Conservation (phyloP, 2,113 vertebrate species). For the Chionis minor region DNA sequence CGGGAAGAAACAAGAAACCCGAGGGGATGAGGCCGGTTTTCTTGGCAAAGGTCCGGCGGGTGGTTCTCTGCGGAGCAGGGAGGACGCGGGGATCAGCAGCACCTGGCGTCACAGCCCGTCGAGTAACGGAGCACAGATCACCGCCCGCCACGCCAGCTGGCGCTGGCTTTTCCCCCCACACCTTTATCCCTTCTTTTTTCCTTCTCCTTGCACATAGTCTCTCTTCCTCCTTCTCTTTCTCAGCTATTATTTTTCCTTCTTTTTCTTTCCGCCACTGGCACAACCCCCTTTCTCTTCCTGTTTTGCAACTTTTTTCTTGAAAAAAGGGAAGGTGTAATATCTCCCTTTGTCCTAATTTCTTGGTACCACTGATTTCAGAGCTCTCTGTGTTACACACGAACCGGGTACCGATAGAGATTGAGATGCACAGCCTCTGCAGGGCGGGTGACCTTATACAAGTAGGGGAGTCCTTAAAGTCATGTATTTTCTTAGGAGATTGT, state of each 20-base stretch:
- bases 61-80: neutral
- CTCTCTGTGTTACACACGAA: neutral
- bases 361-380: neutral
- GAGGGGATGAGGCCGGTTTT: neutral
- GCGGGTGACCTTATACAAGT: neutral
- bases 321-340: neutral
- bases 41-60: neutral
- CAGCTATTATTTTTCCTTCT: neutral
- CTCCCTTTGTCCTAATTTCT: neutral
- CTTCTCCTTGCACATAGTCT: neutral
- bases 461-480: neutral
- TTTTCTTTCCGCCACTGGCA: neutral
- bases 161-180: neutral
- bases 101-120: neutral
- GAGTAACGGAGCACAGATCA: neutral
- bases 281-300: neutral
- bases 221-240: neutral
- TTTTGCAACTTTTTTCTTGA: neutral
- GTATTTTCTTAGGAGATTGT: neutral
- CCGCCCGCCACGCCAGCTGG: fast-evolving
- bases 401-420: neutral
- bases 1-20: neutral
- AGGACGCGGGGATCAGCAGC: neutral
- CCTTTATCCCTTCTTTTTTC: neutral
- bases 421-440: neutral